phyloP scores from a whole-genome alignment of 2,797 vertebrate species.

The Spinibarbus caldwelli region DNA sequence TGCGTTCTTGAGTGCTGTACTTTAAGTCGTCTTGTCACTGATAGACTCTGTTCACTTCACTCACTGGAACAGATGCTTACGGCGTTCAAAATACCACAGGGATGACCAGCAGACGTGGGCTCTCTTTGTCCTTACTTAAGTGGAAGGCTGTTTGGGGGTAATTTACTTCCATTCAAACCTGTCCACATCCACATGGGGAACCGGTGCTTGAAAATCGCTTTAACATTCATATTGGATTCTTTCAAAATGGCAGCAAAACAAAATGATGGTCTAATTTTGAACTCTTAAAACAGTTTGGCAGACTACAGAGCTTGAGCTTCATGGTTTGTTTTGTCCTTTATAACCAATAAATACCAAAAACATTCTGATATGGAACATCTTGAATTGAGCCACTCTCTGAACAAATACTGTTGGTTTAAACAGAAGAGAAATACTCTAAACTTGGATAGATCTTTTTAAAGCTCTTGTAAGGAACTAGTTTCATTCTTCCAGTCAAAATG shows the following conservation, averaged over 20 bases:
- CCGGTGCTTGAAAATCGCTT: conserved; percentile 25
- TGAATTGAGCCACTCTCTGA: not conserved
- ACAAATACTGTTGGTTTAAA: not conserved
- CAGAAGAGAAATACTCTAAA: not conserved
- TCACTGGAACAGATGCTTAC: conserved; percentile 36
- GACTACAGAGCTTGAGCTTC: not conserved
- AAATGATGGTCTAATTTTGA: conserved; percentile 13
- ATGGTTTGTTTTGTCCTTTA: not conserved
- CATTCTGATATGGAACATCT: not conserved
- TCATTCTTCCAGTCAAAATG: not conserved
- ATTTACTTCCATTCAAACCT: conserved; percentile 44
- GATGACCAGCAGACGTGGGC: conserved; percentile 33
- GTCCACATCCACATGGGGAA: not conserved
- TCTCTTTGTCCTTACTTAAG: conserved; percentile 37
- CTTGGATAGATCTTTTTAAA: not conserved
- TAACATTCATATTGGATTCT: conserved; percentile 20
- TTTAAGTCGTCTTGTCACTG: conserved; percentile 27
- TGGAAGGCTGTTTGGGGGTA: conserved; percentile 34
- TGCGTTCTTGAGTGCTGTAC: conserved; percentile 34
- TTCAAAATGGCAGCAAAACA: conserved; percentile 30
- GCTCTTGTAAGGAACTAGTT: not conserved
- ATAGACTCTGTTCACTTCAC: conserved; percentile 30
- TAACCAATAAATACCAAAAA: not conserved
- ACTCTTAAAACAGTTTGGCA: not conserved
- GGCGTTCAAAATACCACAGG: not conserved